Evolutionary conservation across 1,140 invertebrate species (phyloP), one percentile per base, ranked within the genome.

Genomic region (Lamellibrachia luymesi): DNA sequence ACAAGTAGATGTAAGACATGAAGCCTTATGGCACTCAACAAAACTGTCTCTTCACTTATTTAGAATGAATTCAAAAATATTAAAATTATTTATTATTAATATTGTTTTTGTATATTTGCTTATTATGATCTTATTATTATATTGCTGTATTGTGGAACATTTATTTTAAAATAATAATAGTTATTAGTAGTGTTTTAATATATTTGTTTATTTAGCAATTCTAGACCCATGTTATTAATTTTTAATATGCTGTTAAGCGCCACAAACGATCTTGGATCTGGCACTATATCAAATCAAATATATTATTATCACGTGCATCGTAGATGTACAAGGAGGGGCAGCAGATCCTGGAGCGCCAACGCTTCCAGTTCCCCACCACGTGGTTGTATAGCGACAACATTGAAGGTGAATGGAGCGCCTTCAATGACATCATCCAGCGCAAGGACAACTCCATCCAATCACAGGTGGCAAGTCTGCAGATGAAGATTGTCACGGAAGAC

Each of bases 321-420:
- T 52, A 97, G 94, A 95, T 97, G 92, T 98, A 97, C 95, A 97
- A 97, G 95, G 98, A 99, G 96, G 99, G 99, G n/a, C 99, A 99
- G 95, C 97, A 98, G 89, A 99, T 99, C 94, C 96, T 99, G 90
- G 99, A 99, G 96, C 97, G 99, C 91, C 99, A 99, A 96, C 97
- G 98, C 93, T 99, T 99, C 97, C 99, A 99, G 96, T 99, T 99
- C 96, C 99, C 99, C 49, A 97, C 97, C 89, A 97, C 97, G 94
- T 99, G 99, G 99, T 96, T 99, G 50, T 99, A 99, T 95, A 99
- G 99, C 91, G 99, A 99, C 96, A 99, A 99, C 95, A 98, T 99
- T 94, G 99, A 99, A 96, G 99, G 99, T 2, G 99, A 99, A 97
- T 99, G 99, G 99, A 98, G 98, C 92, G 99, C 99, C 0, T 99